Evolutionary conservation across 2,797 vertebrate species (phyloP).

Genomic region (Malacoraja senta): DNA sequence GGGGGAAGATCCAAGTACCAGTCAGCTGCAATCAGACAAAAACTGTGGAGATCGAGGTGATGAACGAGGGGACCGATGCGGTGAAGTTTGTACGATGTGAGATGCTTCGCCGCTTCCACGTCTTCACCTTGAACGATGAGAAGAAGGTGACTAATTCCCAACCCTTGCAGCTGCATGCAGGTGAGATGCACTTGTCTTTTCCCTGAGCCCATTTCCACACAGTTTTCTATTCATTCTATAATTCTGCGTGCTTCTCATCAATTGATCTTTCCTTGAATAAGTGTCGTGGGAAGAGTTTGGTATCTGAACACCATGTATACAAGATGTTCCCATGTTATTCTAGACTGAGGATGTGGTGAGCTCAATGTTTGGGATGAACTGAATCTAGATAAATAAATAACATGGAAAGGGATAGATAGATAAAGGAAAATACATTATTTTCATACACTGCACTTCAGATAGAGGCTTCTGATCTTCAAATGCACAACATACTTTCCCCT

Average conservation of each 20-base stretch:
- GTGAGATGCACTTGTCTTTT: conserved; percentile 52
- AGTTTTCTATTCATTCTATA: neutral
- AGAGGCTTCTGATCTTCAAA: too few species aligned
- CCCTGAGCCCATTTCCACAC: neutral
- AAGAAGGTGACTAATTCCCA: conserved; percentile 50
- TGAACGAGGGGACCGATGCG: conserved; percentile 55
- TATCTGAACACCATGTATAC: neutral
- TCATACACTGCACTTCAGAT: too few species aligned
- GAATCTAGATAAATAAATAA: neutral
- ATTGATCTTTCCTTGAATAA: neutral
- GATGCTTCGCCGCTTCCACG: conserved; percentile 45
- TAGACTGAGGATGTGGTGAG: neutral
- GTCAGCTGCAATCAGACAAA: conserved; percentile 35
- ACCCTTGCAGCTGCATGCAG: conserved; percentile 61
- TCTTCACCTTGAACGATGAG: conserved; percentile 56
- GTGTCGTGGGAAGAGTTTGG: neutral
- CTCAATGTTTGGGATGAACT: too few species aligned
- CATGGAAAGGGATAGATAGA: neutral
- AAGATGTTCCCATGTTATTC: neutral
- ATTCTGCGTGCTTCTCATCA: too few species aligned
- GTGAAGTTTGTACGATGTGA: conserved; percentile 65
- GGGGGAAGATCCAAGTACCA: conserved; percentile 53
- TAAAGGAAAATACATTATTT: neutral
- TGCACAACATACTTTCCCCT: too few species aligned
- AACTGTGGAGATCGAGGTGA: conserved; percentile 53